These are phyloP conservation scores for Tamias sibiricus DNA, from an alignment of 2,113 vertebrate species.

Conservation along the genomic window DNA sequence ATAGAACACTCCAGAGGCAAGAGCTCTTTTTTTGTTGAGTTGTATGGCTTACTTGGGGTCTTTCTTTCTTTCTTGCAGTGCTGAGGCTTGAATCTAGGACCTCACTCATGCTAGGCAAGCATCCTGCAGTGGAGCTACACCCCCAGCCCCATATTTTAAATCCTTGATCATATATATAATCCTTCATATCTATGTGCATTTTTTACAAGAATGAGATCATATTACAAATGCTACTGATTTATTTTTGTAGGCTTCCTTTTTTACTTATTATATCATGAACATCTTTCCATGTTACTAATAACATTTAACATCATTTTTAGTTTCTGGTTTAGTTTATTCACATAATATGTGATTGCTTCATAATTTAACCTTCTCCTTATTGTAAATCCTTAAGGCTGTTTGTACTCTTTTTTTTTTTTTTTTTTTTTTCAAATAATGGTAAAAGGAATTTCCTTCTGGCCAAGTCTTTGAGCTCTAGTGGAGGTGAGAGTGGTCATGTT, in stretches of 20 bases:
- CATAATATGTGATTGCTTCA: neutral
- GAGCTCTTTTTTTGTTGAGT: neutral
- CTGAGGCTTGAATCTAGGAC: neutral
- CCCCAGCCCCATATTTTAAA: neutral
- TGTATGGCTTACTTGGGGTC: neutral
- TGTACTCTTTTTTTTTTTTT: neutral
- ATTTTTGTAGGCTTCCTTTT: neutral
- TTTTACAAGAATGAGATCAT: neutral
- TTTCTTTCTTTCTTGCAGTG: neutral
- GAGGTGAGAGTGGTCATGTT: neutral
- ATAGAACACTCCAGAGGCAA: neutral
- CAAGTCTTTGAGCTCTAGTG: neutral
- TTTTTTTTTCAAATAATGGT: neutral
- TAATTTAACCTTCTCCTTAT: neutral
- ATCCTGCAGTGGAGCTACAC: neutral
- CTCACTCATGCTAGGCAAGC: neutral
- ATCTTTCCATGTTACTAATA: neutral
- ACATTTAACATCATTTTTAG: conserved; percentile 7
- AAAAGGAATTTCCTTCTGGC: neutral
- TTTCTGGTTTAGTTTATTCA: neutral
- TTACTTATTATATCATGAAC: neutral
- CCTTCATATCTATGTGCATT: neutral
- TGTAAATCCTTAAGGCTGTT: neutral
- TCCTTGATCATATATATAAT: neutral
- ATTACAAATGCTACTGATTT: neutral